These are phyloP conservation scores for Orthonevra nobilis DNA, from an alignment of 2,888 invertebrate genomes.

Conservation along the genomic window DNA sequence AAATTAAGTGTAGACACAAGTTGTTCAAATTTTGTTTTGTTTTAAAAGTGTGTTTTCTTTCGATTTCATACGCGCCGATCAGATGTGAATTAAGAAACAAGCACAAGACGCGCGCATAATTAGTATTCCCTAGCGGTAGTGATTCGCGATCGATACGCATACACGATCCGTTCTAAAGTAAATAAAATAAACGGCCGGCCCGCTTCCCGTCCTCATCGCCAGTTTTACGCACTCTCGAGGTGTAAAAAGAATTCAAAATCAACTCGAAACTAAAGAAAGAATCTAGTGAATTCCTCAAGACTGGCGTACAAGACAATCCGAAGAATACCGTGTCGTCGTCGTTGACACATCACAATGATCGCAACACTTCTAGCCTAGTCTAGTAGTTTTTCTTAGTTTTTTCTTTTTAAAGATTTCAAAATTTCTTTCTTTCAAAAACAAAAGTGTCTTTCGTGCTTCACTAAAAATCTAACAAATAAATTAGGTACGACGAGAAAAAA, in stretches of 20 bases:
- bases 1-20: conserved; percentile 47
- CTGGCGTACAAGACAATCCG: conserved; percentile 19
- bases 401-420: too few relatives aligned
- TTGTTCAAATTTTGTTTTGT: conserved; percentile 2
- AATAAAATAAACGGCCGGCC: conserved; percentile 19
- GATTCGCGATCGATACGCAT: conserved; percentile 62
- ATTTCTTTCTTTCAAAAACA: too few relatives aligned
- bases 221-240: conserved; percentile 37
- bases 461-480: conserved; percentile 35
- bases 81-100: conserved; percentile 57
- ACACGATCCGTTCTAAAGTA: conserved; percentile 36
- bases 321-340: conserved; percentile 32
- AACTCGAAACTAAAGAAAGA: conserved; percentile 34
- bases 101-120: conserved; percentile 61
- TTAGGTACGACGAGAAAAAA: conserved; percentile 29
- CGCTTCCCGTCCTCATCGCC: conserved; percentile 29
- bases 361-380: conserved; percentile 25
- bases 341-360: conserved; percentile 26
- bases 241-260: conserved; percentile 52
- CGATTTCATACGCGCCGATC: conserved; percentile 40
- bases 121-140: conserved; percentile 66
- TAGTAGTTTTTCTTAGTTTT: not conserved
- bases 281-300: conserved; percentile 29
- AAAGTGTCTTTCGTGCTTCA: not conserved
- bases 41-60: not conserved